phyloP scores from a whole-genome alignment of 2,888 invertebrate genomes.

The Chironomus riparius region DNA sequence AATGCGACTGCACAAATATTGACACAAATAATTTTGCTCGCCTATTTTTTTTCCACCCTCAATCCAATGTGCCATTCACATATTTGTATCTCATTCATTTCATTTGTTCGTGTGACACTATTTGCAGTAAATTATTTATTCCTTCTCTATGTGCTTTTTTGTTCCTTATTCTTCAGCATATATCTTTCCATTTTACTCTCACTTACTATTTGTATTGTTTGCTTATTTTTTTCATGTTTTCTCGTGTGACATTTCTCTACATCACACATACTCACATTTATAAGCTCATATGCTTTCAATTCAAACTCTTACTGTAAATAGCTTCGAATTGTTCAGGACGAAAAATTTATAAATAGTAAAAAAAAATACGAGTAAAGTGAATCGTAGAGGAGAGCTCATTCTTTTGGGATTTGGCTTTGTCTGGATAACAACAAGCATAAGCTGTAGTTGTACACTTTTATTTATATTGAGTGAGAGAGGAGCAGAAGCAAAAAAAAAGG shows the following conservation, averaged over 20 bases:
- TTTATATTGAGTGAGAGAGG: neutral
- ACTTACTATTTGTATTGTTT: neutral
- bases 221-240: neutral
- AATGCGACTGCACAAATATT: slow-evolving; percentile 11
- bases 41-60: neutral
- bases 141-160: neutral
- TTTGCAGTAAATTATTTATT: slow-evolving; percentile 19
- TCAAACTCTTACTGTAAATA: too few relatives aligned
- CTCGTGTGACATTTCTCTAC: neutral
- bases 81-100: neutral
- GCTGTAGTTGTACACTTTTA: too few relatives aligned
- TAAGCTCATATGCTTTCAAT: too few relatives aligned
- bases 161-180: neutral
- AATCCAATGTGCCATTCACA: neutral
- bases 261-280: neutral
- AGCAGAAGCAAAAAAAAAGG: neutral
- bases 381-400: too few relatives aligned
- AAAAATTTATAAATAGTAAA: too few relatives aligned
- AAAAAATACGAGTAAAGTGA: too few relatives aligned
- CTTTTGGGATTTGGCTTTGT: too few relatives aligned
- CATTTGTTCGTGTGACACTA: slow-evolving; percentile 4
- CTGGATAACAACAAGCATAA: too few relatives aligned
- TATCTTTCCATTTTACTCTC: neutral
- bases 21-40: slow-evolving; percentile 18
- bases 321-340: too few relatives aligned